A percentile compares a stretch with the other conserved stretches of the same genome.
Evolutionary conservation across 2,113 vertebrate genomes (phyloP).

Genomic region (Chinchilla lanigera): DNA sequence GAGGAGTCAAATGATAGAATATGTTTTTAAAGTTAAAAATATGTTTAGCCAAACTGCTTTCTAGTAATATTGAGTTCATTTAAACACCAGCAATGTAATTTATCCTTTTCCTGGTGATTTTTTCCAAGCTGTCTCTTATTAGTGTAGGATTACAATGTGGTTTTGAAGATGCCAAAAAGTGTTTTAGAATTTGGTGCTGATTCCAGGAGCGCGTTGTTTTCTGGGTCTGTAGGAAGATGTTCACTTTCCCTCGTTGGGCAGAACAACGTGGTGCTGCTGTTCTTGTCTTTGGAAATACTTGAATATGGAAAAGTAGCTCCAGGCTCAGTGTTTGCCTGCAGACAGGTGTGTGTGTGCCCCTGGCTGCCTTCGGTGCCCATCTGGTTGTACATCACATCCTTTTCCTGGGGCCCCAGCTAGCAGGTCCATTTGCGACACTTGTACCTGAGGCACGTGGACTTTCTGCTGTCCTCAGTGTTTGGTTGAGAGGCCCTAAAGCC

Average conservation of each 20-base stretch:
- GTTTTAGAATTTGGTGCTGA: background rate
- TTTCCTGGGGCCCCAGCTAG: background rate
- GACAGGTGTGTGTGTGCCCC: background rate
- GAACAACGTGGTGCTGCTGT: background rate
- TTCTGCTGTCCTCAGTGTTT: background rate
- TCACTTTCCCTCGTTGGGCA: background rate
- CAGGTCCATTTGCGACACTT: background rate
- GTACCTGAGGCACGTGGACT: background rate
- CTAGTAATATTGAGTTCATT: slow-evolving; percentile 8
- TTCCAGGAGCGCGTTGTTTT: slow-evolving; percentile 19
- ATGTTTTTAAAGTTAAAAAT: slow-evolving; percentile 32
- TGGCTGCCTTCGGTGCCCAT: background rate
- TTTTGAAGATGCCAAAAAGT: background rate
- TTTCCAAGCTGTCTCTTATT: background rate
- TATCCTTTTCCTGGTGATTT: background rate
- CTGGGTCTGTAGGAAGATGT: background rate
- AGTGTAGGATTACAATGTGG: background rate
- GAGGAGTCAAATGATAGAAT: background rate
- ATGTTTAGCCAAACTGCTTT: slow-evolving; percentile 35
- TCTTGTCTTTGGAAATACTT: background rate
- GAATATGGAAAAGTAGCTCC: background rate
- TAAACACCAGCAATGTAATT: background rate
- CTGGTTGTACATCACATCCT: background rate
- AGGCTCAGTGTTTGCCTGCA: background rate
- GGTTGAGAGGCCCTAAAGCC: background rate